Percentiles rank a stretch among this genome's conserved stretches.
Conservation (phyloP, 2,113 vertebrate genomes). For the Sporophila hypoxantha region DNA sequence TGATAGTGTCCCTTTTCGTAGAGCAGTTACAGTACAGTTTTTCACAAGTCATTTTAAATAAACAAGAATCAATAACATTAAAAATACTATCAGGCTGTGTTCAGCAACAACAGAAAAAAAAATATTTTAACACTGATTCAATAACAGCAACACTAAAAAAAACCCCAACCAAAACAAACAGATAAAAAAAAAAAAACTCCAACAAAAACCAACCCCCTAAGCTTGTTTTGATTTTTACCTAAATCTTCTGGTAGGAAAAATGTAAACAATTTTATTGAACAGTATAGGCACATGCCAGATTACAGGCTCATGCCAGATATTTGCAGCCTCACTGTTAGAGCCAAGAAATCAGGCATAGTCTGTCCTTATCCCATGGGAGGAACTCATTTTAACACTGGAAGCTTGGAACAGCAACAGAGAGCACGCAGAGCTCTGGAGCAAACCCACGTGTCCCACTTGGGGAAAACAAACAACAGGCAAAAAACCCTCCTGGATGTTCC, state of each 20-base stretch:
- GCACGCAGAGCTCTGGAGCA: not conserved
- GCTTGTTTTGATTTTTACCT: conserved; percentile 42
- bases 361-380: not conserved
- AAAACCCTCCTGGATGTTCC: not conserved
- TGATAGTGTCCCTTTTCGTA: conserved; percentile 43
- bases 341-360: not conserved
- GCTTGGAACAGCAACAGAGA: not conserved
- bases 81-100: conserved; percentile 39
- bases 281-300: conserved; percentile 28
- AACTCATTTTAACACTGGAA: not conserved
- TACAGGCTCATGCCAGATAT: conserved; percentile 4
- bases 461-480: not conserved
- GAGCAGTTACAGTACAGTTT: conserved; percentile 45
- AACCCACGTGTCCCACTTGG: not conserved
- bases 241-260: conserved; percentile 52
- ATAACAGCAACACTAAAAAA: conserved; percentile 24
- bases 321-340: not conserved
- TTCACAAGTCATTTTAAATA: conserved; percentile 53
- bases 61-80: conserved; percentile 42
- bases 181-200: not conserved
- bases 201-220: not conserved
- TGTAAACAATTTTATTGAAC: conserved; percentile 44
- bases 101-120: conserved; percentile 5
- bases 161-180: not conserved
- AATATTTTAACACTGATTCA: conserved; percentile 46